Evolutionary conservation across 2,797 vertebrate species (phyloP).

Genomic region (Protosalanx chinensis): DNA sequence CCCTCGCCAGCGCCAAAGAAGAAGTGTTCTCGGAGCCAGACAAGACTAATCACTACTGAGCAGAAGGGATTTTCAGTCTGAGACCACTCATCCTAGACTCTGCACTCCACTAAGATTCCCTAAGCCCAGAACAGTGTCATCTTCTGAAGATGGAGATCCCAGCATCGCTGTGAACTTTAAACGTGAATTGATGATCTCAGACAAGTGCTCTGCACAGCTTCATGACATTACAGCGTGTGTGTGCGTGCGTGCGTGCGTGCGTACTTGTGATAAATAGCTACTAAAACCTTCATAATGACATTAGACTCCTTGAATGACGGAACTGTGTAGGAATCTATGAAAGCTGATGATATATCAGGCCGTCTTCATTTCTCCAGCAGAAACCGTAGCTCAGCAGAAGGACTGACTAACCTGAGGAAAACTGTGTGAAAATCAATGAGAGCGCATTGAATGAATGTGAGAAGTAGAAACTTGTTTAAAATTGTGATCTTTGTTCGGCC

Average conservation of each 20-base stretch:
- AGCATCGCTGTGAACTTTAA: conserved; percentile 60
- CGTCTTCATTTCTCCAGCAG: conserved; percentile 35
- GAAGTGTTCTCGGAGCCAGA: conserved; percentile 17
- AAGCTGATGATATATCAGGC: conserved; percentile 36
- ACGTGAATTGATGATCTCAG: conserved; percentile 23
- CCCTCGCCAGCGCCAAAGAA: too few relatives aligned
- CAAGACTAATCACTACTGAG: conserved; percentile 47
- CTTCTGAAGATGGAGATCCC: conserved; percentile 49
- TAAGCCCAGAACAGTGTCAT: conserved; percentile 46
- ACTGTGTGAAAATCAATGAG: too few relatives aligned
- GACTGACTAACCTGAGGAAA: too few relatives aligned
- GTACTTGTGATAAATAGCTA: conserved; percentile 29
- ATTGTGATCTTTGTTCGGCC: too few relatives aligned
- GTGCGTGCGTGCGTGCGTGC: conserved; percentile 5
- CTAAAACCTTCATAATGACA: conserved; percentile 20
- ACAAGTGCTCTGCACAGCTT: not conserved
- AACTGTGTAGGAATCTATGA: conserved; percentile 30
- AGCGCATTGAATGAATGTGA: too few relatives aligned
- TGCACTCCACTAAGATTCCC: conserved; percentile 56
- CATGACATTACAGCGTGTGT: not conserved
- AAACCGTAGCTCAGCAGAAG: too few relatives aligned
- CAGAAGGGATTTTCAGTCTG: conserved; percentile 27
- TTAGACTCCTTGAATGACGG: conserved; percentile 29
- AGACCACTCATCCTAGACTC: conserved; percentile 47
- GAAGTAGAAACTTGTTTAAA: too few relatives aligned